Evolutionary conservation across 2,113 vertebrate genomes (phyloP).

Genomic region (Ctenomys sociabilis): DNA sequence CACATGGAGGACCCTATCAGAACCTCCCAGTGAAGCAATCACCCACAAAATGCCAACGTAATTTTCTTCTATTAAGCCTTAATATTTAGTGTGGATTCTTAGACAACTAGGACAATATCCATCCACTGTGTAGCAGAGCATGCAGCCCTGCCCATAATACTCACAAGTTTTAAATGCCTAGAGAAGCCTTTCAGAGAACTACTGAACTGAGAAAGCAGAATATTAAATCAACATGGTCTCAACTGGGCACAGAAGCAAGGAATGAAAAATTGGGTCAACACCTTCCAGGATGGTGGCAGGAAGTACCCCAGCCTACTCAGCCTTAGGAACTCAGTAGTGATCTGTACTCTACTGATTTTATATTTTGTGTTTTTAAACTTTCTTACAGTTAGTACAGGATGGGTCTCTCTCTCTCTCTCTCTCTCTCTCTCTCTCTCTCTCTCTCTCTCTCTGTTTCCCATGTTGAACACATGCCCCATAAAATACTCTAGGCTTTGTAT

Average conservation of each 20-base stretch:
- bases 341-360: background rate
- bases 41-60: background rate
- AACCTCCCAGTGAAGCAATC: background rate
- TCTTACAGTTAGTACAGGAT: background rate
- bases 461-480: background rate
- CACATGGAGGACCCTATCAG: background rate
- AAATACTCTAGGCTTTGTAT: background rate
- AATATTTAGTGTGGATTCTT: background rate
- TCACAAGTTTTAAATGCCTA: background rate
- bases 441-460: background rate
- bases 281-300: too few relatives aligned
- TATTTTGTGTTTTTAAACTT: background rate
- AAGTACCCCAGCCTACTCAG: background rate
- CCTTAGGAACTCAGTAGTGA: background rate
- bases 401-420: too few relatives aligned
- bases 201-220: background rate
- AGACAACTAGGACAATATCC: background rate
- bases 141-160: background rate
- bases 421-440: too few relatives aligned
- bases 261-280: background rate
- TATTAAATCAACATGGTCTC: background rate
- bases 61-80: background rate
- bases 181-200: background rate
- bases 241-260: background rate
- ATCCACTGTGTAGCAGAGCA: background rate